Conservation (phyloP, 2,113 vertebrate genomes). For the Vidua macroura region DNA sequence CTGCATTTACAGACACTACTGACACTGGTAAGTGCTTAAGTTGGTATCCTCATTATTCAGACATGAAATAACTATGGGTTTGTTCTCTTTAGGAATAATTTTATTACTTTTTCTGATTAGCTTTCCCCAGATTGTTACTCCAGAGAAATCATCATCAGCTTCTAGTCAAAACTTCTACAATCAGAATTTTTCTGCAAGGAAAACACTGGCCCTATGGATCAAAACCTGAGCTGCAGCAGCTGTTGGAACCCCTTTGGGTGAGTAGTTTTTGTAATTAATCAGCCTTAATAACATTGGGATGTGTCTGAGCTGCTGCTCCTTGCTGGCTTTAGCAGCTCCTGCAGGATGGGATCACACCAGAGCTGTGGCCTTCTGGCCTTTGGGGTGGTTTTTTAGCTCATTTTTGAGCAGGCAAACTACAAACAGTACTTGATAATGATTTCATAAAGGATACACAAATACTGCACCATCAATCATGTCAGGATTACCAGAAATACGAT, state of each 20-base stretch:
- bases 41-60: background rate
- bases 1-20: background rate
- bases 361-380: background rate
- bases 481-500: background rate
- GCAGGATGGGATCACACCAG: background rate
- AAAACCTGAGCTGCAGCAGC: background rate
- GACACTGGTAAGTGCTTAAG: background rate
- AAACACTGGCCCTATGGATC: fast-evolving
- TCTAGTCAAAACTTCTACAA: background rate
- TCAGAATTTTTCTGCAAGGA: background rate
- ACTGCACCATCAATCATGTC: too few relatives aligned
- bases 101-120: background rate
- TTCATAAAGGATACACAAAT: background rate
- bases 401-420: background rate
- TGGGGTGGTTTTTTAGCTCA: background rate
- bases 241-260: background rate
- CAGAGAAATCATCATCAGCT: background rate
- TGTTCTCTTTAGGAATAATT: background rate
- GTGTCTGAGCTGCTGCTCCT: background rate
- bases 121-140: background rate
- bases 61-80: background rate
- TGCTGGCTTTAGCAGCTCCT: background rate
- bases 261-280: background rate
- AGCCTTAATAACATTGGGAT: background rate
- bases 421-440: background rate